These are phyloP conservation scores for Drosophila elegans DNA, from an alignment of 1,140 invertebrate species.

Conservation along the genomic window DNA sequence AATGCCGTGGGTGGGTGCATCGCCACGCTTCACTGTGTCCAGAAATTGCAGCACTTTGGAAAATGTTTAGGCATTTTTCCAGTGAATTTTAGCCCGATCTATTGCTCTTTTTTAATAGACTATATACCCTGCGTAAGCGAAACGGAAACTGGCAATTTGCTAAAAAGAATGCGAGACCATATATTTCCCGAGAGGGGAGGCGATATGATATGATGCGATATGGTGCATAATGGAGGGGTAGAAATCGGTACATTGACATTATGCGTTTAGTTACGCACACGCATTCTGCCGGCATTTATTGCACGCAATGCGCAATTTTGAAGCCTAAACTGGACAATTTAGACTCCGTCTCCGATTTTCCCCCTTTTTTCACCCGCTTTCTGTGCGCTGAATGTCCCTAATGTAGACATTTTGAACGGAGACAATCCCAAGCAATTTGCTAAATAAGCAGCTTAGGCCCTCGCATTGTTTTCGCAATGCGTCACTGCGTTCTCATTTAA, in stretches of 20 bases:
- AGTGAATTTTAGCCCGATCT: conserved; percentile 57
- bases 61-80: conserved; percentile 68
- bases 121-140: conserved; percentile 40
- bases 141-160: conserved; percentile 82
- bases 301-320: conserved; percentile 72
- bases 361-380: not conserved
- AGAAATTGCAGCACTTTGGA: conserved; percentile 73
- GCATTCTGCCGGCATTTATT: conserved; percentile 64
- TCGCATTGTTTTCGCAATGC: conserved; percentile 54
- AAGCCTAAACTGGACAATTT: conserved; percentile 76
- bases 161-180: conserved; percentile 44
- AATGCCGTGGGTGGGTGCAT: conserved; percentile 24
- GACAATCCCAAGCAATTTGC: conserved; percentile 53
- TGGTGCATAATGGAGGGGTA: conserved; percentile 5
- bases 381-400: not conserved
- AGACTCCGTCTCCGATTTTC: conserved; percentile 14
- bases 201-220: conserved; percentile 9
- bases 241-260: conserved; percentile 71
- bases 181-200: not conserved
- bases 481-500: conserved; percentile 57
- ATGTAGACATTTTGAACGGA: conserved; percentile 19
- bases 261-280: conserved; percentile 81
- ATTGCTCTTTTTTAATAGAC: conserved; percentile 6
- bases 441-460: conserved; percentile 65
- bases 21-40: conserved; percentile 71